Evolutionary conservation across 2,113 vertebrate species (phyloP).

Genomic region (Cranoglanis bouderius): DNA sequence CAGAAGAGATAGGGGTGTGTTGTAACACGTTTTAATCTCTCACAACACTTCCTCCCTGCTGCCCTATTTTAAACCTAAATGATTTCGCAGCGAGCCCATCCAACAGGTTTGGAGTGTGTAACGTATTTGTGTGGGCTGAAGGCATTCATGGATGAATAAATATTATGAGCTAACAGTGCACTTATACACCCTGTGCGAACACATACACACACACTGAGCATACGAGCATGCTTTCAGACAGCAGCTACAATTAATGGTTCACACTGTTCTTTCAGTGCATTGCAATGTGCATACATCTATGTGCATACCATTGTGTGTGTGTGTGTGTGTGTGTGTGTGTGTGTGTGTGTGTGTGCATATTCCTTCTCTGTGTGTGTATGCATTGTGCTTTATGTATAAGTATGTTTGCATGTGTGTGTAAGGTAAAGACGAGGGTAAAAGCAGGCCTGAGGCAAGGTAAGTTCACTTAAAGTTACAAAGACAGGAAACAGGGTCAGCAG

Average conservation of each 20-base stretch:
- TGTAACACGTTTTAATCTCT: conserved; percentile 65
- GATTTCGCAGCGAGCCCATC: conserved; percentile 55
- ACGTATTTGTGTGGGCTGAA: conserved; percentile 69
- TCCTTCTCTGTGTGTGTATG: neutral
- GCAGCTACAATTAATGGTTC: conserved; percentile 39
- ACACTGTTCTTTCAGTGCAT: neutral
- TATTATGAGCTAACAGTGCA: conserved; percentile 47
- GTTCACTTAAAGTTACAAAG: conserved; percentile 21
- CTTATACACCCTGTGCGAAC: conserved; percentile 67
- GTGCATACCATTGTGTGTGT: neutral
- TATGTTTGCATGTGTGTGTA: neutral
- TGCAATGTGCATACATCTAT: neutral
- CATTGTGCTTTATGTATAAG: neutral
- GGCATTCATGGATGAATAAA: conserved; percentile 71
- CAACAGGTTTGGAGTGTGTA: conserved; percentile 48
- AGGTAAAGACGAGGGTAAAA: conserved; percentile 35
- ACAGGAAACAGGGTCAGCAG: conserved; percentile 24
- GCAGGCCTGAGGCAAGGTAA: conserved; percentile 28
- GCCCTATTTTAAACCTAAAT: conserved; percentile 54
- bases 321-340: neutral
- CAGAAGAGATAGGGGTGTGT: conserved; percentile 55
- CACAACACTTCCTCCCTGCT: conserved; percentile 56
- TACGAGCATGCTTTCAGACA: conserved; percentile 50
- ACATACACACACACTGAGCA: conserved; percentile 34
- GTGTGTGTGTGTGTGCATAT: neutral